These are phyloP conservation scores for Ptilodon capucinus DNA, from an alignment of 2,888 invertebrate genomes.

Conservation along the genomic window DNA sequence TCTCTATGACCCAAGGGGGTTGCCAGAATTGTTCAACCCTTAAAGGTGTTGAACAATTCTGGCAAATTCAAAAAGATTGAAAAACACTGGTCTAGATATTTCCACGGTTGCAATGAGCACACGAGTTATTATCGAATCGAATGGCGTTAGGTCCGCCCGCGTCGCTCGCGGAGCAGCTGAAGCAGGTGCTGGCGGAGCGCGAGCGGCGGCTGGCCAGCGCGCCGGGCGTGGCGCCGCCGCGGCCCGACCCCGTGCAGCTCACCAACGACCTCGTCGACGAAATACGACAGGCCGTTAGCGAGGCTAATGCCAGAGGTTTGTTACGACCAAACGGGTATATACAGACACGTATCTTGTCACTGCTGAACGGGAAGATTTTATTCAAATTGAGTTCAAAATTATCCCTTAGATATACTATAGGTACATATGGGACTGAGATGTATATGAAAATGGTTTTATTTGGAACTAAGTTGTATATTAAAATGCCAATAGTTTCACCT, in stretches of 20 bases:
- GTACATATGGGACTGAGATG: background rate
- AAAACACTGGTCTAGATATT: too few species aligned
- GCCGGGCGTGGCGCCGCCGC: slow-evolving; percentile 49
- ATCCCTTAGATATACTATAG: too few species aligned
- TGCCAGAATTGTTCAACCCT: too few species aligned
- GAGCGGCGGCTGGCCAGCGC: slow-evolving; percentile 89
- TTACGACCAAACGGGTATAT: background rate
- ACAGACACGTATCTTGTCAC: background rate
- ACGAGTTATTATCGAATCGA: slow-evolving; percentile 18
- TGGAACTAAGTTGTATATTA: too few species aligned
- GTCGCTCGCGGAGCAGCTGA: slow-evolving; percentile 92
- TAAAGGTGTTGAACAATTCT: too few species aligned
- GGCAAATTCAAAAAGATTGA: too few species aligned
- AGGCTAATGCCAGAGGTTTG: slow-evolving; percentile 92
- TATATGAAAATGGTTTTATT: too few species aligned
- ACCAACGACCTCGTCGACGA: slow-evolving; percentile 93
- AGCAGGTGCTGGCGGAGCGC: slow-evolving; percentile 92
- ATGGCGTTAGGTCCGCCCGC: slow-evolving; percentile 85
- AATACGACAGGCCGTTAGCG: slow-evolving; percentile 93
- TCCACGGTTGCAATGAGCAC: background rate
- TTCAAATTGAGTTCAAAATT: too few species aligned
- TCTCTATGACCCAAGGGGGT: too few species aligned
- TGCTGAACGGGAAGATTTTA: too few species aligned
- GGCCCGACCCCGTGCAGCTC: slow-evolving; percentile 86
- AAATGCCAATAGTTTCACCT: too few species aligned